These are phyloP conservation scores for Tanytarsus gracilentus DNA, from an alignment of 2,888 invertebrate genomes.

Conservation along the genomic window DNA sequence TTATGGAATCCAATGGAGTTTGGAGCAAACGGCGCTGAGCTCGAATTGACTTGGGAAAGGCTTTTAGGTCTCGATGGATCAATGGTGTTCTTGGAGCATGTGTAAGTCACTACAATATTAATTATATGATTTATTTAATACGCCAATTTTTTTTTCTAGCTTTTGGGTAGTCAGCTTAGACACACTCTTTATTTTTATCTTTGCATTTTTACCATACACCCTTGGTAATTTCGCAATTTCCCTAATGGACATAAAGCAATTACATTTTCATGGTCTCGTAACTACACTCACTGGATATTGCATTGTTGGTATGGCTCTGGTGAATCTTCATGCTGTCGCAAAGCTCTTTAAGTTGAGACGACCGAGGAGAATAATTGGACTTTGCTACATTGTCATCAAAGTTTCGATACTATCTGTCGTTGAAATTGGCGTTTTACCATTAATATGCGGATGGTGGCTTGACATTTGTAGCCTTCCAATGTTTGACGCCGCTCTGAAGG, in stretches of 20 bases:
- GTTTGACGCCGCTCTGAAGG: constrained; percentile 81
- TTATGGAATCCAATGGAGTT: constrained; percentile 99
- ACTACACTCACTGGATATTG: constrained; percentile 92
- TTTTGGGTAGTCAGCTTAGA: constrained; percentile 98
- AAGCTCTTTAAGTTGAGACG: constrained; percentile 69
- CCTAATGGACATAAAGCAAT: constrained; percentile 50
- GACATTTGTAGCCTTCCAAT: constrained; percentile 93
- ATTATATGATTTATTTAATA: no score
- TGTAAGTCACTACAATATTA: no score
- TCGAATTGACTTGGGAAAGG: constrained; percentile 94
- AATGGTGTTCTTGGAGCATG: constrained; percentile 93
- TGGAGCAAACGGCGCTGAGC: constrained; percentile 88
- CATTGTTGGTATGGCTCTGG: constrained; percentile 72
- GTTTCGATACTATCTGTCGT: constrained; percentile 92
- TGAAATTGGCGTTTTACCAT: constrained; percentile 92
- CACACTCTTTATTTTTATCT: constrained; percentile 91
- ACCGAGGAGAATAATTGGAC: constrained; percentile 76
- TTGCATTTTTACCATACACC: constrained; percentile 94
- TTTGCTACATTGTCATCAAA: constrained; percentile 72
- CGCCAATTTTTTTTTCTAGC: no score
- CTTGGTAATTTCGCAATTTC: constrained; percentile 80
- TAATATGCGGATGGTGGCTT: constrained; percentile 98
- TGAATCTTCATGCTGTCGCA: constrained; percentile 75
- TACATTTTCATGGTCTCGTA: constrained; percentile 86
- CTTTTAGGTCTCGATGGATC: constrained; percentile 93